These are phyloP conservation scores for Phocides pigmalion DNA, from an alignment of 1,140 invertebrate species.

Conservation along the genomic window DNA sequence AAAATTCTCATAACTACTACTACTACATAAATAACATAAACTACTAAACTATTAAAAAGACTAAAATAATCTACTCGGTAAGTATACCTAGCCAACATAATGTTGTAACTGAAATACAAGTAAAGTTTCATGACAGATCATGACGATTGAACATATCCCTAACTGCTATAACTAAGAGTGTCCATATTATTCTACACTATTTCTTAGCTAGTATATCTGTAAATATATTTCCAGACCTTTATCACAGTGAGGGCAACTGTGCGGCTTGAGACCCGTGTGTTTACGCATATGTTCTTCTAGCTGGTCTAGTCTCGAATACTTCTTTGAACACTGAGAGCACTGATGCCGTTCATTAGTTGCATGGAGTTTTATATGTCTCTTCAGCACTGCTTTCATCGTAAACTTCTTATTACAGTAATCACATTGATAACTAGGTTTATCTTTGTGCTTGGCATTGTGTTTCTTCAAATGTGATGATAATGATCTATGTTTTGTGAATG, in stretches of 20 bases:
- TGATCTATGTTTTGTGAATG: slow-evolving; percentile 57
- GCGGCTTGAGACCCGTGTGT: slow-evolving; percentile 84
- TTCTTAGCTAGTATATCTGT: too few relatives aligned
- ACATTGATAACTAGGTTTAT: slow-evolving; percentile 47
- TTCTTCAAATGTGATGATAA: slow-evolving; percentile 59
- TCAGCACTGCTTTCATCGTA: slow-evolving; percentile 62
- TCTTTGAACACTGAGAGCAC: slow-evolving; percentile 79
- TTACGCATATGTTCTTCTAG: slow-evolving; percentile 84
- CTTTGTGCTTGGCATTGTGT: slow-evolving; percentile 38
- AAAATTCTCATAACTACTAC: too few relatives aligned
- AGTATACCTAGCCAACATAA: too few relatives aligned
- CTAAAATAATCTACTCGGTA: too few relatives aligned
- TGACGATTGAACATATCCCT: too few relatives aligned
- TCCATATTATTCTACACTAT: too few relatives aligned
- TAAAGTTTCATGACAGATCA: too few relatives aligned
- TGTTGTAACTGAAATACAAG: too few relatives aligned
- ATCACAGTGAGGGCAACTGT: slow-evolving; percentile 84
- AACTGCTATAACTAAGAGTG: too few relatives aligned
- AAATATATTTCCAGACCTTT: slow-evolving; percentile 79
- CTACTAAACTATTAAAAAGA: too few relatives aligned
- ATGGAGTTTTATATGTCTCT: slow-evolving; percentile 73
- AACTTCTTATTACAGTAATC: slow-evolving; percentile 69
- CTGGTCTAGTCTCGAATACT: slow-evolving; percentile 85
- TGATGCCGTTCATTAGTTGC: slow-evolving; percentile 54
- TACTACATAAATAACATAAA: too few relatives aligned